Evolutionary conservation across 2,113 vertebrate species (phyloP).

Genomic region (Balaenoptera acutorostrata): DNA sequence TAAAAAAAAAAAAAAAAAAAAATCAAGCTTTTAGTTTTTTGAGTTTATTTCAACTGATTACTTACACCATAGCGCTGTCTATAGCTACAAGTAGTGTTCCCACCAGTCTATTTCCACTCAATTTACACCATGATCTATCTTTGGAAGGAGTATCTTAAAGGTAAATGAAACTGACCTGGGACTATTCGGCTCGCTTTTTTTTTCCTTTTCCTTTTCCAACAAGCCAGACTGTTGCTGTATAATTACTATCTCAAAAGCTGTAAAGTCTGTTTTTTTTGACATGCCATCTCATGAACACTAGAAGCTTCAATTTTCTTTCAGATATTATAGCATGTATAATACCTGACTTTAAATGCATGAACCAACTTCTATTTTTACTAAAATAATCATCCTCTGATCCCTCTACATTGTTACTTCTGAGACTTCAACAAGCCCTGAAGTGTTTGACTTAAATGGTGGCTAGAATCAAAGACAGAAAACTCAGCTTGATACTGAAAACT

Average conservation of each 20-base stretch:
- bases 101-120: not conserved
- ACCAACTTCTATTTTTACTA: not conserved
- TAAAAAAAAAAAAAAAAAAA: not conserved
- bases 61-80: not conserved
- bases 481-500: constrained; percentile 7
- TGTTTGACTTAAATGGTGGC: not conserved
- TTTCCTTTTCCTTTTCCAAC: not conserved
- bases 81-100: not conserved
- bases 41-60: constrained; percentile 7
- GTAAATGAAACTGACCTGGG: not conserved
- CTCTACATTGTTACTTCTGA: not conserved
- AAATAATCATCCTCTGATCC: not conserved
- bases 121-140: not conserved
- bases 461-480: constrained; percentile 24
- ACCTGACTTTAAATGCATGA: not conserved
- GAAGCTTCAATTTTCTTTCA: constrained; percentile 19
- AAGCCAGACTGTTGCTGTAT: not conserved
- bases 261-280: not conserved
- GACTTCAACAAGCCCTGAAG: not conserved
- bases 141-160: not conserved
- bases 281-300: not conserved
- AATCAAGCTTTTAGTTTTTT: not conserved
- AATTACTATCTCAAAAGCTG: constrained; percentile 2
- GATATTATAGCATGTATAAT: not conserved
- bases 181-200: not conserved